phyloP scores from a whole-genome alignment of 2,797 vertebrate species.

The Crocidura indochinensis region DNA sequence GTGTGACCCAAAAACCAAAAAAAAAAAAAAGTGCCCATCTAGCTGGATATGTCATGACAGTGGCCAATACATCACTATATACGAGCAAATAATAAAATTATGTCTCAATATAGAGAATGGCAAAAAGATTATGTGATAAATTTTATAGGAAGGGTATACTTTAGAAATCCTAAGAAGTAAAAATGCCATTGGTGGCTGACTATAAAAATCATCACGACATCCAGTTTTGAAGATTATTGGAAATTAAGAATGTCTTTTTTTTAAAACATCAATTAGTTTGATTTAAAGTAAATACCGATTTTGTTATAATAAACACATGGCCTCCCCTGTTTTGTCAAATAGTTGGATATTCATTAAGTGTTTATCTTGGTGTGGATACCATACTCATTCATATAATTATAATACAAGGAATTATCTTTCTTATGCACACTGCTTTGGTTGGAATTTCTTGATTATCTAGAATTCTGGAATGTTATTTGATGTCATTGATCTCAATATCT shows the following conservation, averaged over 20 bases:
- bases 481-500: slow-evolving; percentile 34
- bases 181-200: slow-evolving; percentile 36
- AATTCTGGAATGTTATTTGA: slow-evolving; percentile 52
- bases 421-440: background rate
- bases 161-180: slow-evolving; percentile 61
- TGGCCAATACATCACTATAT: slow-evolving; percentile 62
- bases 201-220: slow-evolving; percentile 13
- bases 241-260: slow-evolving; percentile 25
- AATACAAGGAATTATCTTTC: slow-evolving; percentile 25
- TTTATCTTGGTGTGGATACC: background rate
- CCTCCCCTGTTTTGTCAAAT: slow-evolving; percentile 27
- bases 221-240: slow-evolving; percentile 40
- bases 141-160: slow-evolving; percentile 31
- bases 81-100: slow-evolving; percentile 65
- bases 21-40: too few relatives aligned
- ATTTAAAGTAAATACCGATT: slow-evolving; percentile 39
- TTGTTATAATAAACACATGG: background rate
- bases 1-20: too few relatives aligned
- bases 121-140: slow-evolving; percentile 32
- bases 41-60: slow-evolving; percentile 33
- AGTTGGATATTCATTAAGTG: background rate
- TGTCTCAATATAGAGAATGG: slow-evolving; percentile 64
- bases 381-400: slow-evolving; percentile 10
- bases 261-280: background rate
- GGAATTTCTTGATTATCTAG: background rate